These are phyloP conservation scores for Cyprinella venusta DNA, from an alignment of 2,797 vertebrate species.

Conservation along the genomic window DNA sequence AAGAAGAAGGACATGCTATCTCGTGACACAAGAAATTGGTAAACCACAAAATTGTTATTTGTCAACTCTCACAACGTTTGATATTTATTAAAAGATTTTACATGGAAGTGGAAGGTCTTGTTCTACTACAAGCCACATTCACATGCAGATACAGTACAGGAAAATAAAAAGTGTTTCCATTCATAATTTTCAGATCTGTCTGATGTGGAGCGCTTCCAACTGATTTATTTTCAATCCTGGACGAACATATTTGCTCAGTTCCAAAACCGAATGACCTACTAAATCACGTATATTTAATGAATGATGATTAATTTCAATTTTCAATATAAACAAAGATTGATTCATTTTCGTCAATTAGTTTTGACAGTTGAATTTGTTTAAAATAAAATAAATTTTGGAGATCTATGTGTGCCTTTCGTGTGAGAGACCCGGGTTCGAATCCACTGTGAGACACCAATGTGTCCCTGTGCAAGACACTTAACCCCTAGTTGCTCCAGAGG, in stretches of 20 bases:
- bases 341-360: not conserved
- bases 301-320: too few relatives aligned
- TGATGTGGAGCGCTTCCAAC: not conserved
- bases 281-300: too few relatives aligned
- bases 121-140: constrained; percentile 7
- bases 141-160: not conserved
- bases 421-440: too few relatives aligned
- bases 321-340: too few relatives aligned
- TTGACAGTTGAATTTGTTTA: not conserved
- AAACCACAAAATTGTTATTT: constrained; percentile 50
- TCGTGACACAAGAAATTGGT: constrained; percentile 45
- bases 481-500: too few relatives aligned
- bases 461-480: too few relatives aligned
- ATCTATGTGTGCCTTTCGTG: too few relatives aligned
- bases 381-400: too few relatives aligned
- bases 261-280: too few relatives aligned
- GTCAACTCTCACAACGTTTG: constrained; percentile 37
- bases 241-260: too few relatives aligned
- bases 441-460: too few relatives aligned
- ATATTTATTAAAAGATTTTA: constrained; percentile 25
- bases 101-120: constrained; percentile 10
- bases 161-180: not conserved
- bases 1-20: constrained; percentile 22
- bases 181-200: not conserved
- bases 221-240: not conserved